Evolutionary conservation across 2,113 vertebrate genomes (phyloP).

Genomic region (Peucedramus taeniatus): DNA sequence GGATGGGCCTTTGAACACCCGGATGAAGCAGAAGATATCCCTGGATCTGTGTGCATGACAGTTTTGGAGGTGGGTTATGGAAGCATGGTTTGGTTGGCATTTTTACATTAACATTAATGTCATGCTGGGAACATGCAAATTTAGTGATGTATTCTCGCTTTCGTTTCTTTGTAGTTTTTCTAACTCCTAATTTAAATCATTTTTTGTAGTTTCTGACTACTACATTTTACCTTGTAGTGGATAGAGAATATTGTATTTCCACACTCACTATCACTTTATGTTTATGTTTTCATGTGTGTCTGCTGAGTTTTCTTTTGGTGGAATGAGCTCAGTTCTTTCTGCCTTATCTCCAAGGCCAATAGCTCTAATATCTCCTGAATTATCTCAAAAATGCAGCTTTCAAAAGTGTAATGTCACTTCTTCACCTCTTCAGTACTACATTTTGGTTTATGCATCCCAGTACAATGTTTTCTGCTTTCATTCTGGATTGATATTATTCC

Average conservation of each 20-base stretch:
- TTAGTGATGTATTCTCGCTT: background rate
- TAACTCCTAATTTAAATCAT: background rate
- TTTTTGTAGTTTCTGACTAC: background rate
- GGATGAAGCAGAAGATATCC: background rate
- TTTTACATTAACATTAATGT: background rate
- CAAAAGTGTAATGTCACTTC: background rate
- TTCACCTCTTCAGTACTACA: background rate
- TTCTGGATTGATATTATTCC: background rate
- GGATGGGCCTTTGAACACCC: background rate
- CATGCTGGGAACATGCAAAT: background rate
- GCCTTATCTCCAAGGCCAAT: background rate
- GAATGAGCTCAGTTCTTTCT: background rate
- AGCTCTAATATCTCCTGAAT: background rate
- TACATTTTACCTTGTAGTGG: background rate
- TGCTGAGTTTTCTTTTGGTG: background rate
- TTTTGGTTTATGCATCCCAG: background rate
- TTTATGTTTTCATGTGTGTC: background rate
- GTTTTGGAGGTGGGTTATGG: background rate
- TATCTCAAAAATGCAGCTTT: background rate
- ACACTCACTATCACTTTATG: background rate
- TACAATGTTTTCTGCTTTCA: background rate
- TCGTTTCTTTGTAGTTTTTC: background rate
- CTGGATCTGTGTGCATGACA: fast-evolving
- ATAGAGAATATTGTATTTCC: background rate
- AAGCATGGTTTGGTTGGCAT: background rate